These are phyloP conservation scores for Eupithecia abbreviata DNA, from an alignment of 2,888 invertebrate species.

Conservation along the genomic window DNA sequence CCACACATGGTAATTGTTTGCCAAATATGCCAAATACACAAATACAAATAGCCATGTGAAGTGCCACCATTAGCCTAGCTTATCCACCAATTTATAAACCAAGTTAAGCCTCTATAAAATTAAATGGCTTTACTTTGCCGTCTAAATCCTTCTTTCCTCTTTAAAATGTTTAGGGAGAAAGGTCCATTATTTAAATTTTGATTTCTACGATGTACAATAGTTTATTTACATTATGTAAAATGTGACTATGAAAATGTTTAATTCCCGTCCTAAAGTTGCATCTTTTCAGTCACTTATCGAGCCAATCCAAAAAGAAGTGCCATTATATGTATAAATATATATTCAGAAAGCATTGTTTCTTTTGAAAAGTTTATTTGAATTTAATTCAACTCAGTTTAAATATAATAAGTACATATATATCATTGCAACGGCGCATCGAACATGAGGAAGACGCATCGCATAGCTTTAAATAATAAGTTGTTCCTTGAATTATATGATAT, in stretches of 20 bases:
- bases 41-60: no score
- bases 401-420: slow-evolving; percentile 39
- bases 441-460: slow-evolving; percentile 53
- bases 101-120: background rate
- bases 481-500: slow-evolving; percentile 59
- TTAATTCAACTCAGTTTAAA: slow-evolving; percentile 34
- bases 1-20: no score
- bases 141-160: background rate
- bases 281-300: slow-evolving; percentile 40
- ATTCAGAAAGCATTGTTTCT: slow-evolving; percentile 25
- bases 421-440: slow-evolving; percentile 63
- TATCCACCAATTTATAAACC: background rate
- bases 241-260: slow-evolving; percentile 42
- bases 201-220: background rate
- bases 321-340: slow-evolving; percentile 12
- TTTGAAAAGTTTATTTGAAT: slow-evolving; percentile 30
- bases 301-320: slow-evolving; percentile 18
- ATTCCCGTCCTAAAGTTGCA: slow-evolving; percentile 47
- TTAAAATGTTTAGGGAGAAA: background rate
- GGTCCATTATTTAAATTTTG: background rate
- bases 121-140: background rate
- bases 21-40: no score
- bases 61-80: background rate
- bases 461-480: slow-evolving; percentile 62
- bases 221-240: slow-evolving; percentile 19